Conservation (phyloP, 2,888 invertebrate genomes). For the Heteromurus nitidus region DNA sequence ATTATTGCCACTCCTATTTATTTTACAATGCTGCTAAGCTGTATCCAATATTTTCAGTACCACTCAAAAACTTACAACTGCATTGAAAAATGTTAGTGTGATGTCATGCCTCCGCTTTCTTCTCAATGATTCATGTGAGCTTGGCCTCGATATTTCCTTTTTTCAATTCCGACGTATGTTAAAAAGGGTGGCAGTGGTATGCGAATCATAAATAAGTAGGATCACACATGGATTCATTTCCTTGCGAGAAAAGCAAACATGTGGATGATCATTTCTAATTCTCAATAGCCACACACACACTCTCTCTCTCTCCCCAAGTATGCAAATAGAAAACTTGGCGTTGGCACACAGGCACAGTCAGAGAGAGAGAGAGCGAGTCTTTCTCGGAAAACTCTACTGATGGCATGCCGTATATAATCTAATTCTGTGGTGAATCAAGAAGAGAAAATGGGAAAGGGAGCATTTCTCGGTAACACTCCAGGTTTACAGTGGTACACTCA, state of each 20-base stretch:
- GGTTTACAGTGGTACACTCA: too few relatives aligned
- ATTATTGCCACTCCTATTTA: too few relatives aligned
- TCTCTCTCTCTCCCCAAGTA: slow-evolving; percentile 2
- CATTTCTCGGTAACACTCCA: too few relatives aligned
- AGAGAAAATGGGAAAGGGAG: too few relatives aligned
- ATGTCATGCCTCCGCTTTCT: not conserved
- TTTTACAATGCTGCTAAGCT: too few relatives aligned
- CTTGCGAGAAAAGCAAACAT: not conserved
- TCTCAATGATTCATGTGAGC: slow-evolving; percentile 14
- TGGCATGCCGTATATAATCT: too few relatives aligned
- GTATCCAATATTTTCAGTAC: too few relatives aligned
- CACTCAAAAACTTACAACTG: too few relatives aligned
- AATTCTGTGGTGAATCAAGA: not conserved
- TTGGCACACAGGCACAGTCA: slow-evolving; percentile 4
- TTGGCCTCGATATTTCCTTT: not conserved
- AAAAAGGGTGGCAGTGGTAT: not conserved
- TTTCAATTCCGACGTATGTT: not conserved
- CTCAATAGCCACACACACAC: too few relatives aligned
- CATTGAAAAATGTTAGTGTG: too few relatives aligned
- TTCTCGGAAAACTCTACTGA: not conserved
- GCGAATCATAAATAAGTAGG: slow-evolving; percentile 6
- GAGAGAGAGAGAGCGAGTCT: not conserved
- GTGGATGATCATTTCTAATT: too few relatives aligned
- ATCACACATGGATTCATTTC: not conserved
- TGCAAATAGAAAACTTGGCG: not conserved